A percentile compares a stretch with the other conserved stretches of the same genome.
Conservation (phyloP, 2,113 vertebrate genomes). For the Albula goreensis region DNA sequence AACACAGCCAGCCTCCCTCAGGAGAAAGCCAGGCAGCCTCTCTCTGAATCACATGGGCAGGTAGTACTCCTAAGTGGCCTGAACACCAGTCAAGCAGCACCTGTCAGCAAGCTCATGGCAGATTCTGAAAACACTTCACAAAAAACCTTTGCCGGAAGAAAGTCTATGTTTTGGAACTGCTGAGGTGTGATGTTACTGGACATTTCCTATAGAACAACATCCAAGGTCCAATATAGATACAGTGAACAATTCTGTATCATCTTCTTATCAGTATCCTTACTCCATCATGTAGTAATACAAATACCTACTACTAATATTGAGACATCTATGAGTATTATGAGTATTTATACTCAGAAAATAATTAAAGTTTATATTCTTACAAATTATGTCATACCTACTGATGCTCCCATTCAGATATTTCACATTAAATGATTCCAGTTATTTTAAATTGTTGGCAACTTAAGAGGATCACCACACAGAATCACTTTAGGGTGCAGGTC, state of each 20-base stretch:
- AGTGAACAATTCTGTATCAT: not conserved
- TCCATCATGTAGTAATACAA: not conserved
- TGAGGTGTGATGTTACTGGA: not conserved
- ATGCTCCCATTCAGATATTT: no score
- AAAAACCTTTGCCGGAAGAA: not conserved
- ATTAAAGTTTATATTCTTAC: no score
- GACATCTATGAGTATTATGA: no score
- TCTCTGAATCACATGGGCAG: not conserved
- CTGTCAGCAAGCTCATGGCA: not conserved
- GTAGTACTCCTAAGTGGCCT: not conserved
- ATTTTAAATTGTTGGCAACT: no score
- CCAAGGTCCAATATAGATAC: not conserved
- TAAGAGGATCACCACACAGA: no score
- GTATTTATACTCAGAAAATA: no score
- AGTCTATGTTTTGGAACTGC: not conserved
- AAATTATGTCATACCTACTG: no score
- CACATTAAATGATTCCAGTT: no score
- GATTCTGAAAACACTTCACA: not conserved
- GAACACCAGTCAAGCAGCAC: not conserved
- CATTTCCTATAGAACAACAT: not conserved
- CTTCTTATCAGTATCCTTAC: not conserved
- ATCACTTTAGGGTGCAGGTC: no score
- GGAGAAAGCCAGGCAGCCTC: not conserved
- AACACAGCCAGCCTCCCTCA: not conserved
- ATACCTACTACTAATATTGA: no score